Evolutionary conservation across 2,888 invertebrate genomes (phyloP), one percentile per base, ranked within the genome.

Genomic region (Megamerina dolium): DNA sequence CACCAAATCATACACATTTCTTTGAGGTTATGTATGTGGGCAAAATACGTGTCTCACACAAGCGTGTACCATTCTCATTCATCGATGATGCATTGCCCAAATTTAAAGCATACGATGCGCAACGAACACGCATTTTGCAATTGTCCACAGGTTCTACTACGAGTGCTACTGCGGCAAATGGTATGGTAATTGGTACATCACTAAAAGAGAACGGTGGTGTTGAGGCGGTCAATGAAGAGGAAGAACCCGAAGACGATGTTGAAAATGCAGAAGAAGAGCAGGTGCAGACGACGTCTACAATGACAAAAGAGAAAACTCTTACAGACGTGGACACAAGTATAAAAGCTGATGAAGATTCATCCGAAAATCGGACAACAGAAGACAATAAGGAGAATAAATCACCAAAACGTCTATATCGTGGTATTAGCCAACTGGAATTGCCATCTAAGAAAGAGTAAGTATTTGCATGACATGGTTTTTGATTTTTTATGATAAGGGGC

Each of bases 11-110:
- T 48, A 88, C 89, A 18, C 89, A 89, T 66, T 90, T 90, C 71
- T 90, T 90, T 61, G 90, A 91, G 77, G 88, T 87, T 3, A 75
- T 93, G 51, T 94, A 94, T 68, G 83, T 94, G 36, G 94, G 94
- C 0, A 90, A 91, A 73, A 90, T 92, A 36, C 82, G 87, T 53
- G 87, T 92, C 55, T 86, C 88, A 29, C 85, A 87, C 61, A 81
- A 87, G 60, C 90, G 89, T 64, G 71, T 71, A 1, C 87, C 91
- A 1, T 87, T 88, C 53, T 80, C 86, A 0, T 84, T 94, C 57
- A 90, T 94, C 55, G 95, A 95, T 63, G 92, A 93, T 64, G 89
- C 93, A 2, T 73, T 94, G 43, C 79, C 82, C 46, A 90, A 88
- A 68, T 89, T 94, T 59, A 81, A 82, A 49, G 79, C 80, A 19